phyloP scores from a whole-genome alignment of 1,140 invertebrate species.

The Diabrotica virgifera region DNA sequence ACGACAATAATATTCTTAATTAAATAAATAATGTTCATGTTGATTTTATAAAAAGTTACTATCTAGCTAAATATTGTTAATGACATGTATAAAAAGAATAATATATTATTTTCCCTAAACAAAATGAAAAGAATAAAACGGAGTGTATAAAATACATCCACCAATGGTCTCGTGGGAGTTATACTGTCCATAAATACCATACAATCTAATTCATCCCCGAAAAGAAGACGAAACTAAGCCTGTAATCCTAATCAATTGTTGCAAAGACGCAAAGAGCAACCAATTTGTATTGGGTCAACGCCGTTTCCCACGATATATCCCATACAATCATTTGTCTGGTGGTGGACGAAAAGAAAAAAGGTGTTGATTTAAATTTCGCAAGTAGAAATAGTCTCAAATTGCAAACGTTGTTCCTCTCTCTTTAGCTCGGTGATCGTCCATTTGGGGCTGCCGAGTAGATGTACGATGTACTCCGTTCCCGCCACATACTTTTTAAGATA shows the following conservation, averaged over 20 bases:
- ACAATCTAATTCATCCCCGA: neutral
- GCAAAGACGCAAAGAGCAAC: neutral
- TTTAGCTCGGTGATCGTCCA: slow-evolving; percentile 13
- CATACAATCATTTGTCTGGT: slow-evolving; percentile 13
- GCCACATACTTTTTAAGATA: slow-evolving; percentile 23
- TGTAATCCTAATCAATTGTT: neutral
- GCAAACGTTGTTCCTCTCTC: slow-evolving; percentile 29
- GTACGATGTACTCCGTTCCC: slow-evolving; percentile 23
- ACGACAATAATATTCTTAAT: too few species aligned
- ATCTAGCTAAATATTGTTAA: too few species aligned
- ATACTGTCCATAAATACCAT: too few species aligned
- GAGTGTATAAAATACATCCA: too few species aligned
- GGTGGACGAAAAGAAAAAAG: slow-evolving; percentile 26
- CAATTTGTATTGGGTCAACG: slow-evolving; percentile 8
- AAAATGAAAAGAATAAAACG: too few species aligned
- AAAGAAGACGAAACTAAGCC: neutral
- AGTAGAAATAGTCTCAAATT: slow-evolving; percentile 34
- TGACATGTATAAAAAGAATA: too few species aligned
- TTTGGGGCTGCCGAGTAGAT: slow-evolving; percentile 26
- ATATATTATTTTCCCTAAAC: too few species aligned
- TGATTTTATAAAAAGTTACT: too few species aligned
- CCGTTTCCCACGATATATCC: slow-evolving; percentile 7
- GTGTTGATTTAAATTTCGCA: slow-evolving; percentile 40
- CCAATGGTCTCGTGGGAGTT: too few species aligned
- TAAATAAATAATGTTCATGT: too few species aligned